Conservation (phyloP, 2,888 invertebrate genomes). For the Odontomyia ornata region DNA sequence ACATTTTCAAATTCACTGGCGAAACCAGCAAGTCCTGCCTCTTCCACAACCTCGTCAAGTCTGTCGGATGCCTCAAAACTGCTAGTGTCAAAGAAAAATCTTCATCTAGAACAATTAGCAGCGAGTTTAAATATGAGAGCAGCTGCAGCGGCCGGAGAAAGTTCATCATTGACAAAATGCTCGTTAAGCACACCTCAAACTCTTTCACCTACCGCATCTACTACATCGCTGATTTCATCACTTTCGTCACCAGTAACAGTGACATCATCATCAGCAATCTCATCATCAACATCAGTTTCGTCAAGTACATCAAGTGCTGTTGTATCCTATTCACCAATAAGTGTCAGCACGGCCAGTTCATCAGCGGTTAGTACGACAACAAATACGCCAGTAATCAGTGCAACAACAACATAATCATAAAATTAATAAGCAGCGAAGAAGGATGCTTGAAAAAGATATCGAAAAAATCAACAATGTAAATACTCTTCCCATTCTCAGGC, state of each 20-base stretch:
- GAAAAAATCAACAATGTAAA: not conserved
- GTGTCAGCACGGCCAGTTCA: conserved; percentile 1
- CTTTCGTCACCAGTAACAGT: not conserved
- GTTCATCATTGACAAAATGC: conserved; percentile 51
- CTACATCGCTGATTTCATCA: not conserved
- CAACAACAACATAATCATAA: conserved; percentile 25
- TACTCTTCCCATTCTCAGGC: conserved; percentile 33
- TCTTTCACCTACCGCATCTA: not conserved
- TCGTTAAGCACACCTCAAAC: not conserved
- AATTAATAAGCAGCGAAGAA: not conserved
- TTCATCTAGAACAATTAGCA: conserved; percentile 62
- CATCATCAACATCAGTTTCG: not conserved
- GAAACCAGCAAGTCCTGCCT: conserved; percentile 47
- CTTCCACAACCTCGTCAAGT: conserved; percentile 50
- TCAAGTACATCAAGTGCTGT: not conserved
- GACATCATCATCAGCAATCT: not conserved
- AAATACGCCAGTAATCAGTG: conserved; percentile 8
- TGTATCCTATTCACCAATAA: not conserved
- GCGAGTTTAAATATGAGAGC: conserved; percentile 62
- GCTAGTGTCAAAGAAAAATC: conserved; percentile 56
- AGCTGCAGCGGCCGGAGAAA: conserved; percentile 56
- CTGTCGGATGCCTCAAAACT: conserved; percentile 51
- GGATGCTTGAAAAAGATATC: no score
- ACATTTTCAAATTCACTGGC: conserved; percentile 42
- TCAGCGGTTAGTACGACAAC: conserved; percentile 9